Conservation (phyloP, 2,113 vertebrate species). For the Rhadina sibilatrix region DNA sequence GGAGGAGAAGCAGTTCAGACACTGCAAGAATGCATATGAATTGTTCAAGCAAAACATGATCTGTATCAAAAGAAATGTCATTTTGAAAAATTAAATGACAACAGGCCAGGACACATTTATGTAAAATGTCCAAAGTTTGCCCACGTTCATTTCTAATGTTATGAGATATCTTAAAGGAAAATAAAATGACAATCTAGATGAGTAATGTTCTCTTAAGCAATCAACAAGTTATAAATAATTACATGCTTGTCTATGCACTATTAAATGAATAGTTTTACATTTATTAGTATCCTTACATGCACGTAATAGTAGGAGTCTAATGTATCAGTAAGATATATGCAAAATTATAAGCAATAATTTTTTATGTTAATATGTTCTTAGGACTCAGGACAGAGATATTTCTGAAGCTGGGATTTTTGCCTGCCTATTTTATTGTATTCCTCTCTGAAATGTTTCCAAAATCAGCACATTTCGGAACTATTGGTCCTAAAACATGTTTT, state of each 20-base stretch:
- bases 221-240: neutral
- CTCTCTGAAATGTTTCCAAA: neutral
- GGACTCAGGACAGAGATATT: neutral
- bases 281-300: neutral
- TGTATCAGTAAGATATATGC: neutral
- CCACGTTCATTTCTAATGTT: neutral
- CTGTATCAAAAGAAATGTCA: neutral
- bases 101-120: neutral
- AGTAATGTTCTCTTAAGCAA: neutral
- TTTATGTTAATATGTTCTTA: neutral
- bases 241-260: neutral
- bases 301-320: neutral
- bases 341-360: neutral
- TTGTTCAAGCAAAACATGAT: neutral
- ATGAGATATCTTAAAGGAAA: neutral
- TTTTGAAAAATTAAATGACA: conserved; percentile 18
- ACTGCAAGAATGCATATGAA: neutral
- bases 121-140: neutral
- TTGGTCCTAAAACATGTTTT: neutral
- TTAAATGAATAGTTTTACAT: neutral
- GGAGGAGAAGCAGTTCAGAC: neutral
- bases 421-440: neutral
- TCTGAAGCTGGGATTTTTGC: neutral
- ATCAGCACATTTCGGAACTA: neutral
- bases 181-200: neutral